Conservation (phyloP, 2,888 invertebrate species). For the Byasa hedistus region DNA sequence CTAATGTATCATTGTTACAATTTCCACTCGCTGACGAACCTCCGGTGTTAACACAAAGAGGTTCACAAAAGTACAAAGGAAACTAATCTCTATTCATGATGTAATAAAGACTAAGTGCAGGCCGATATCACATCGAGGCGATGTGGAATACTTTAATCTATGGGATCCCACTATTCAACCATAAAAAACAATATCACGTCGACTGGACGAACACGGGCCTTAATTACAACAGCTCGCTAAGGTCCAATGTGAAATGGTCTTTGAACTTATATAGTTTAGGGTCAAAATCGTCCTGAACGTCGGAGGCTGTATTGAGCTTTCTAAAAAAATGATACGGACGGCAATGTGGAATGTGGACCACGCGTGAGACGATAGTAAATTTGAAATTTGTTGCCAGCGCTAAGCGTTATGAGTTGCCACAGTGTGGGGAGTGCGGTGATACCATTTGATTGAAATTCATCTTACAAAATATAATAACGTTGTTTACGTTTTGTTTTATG, state of each 20-base stretch:
- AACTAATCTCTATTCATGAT: background rate
- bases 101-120: conserved; percentile 1
- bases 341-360: conserved; percentile 70
- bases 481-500: background rate
- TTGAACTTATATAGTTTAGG: conserved; percentile 32
- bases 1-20: conserved; percentile 7
- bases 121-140: conserved; percentile 5
- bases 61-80: conserved; percentile 1
- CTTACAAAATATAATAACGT: background rate
- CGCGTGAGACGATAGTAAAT: conserved; percentile 53
- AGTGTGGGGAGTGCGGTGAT: conserved; percentile 20
- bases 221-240: conserved; percentile 58
- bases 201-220: conserved; percentile 62
- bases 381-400: conserved; percentile 41
- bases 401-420: conserved; percentile 26
- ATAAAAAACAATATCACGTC: conserved; percentile 76
- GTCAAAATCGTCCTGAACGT: conserved; percentile 36
- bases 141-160: conserved; percentile 64
- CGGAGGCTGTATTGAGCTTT: conserved; percentile 61
- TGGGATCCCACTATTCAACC: conserved; percentile 65
- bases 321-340: conserved; percentile 69
- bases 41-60: conserved; percentile 5
- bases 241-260: conserved; percentile 36
- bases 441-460: conserved; percentile 5
- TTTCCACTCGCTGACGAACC: conserved; percentile 25